These are phyloP conservation scores for Meloidogyne exigua DNA, from an alignment of 1,140 invertebrate species.

Conservation along the genomic window DNA sequence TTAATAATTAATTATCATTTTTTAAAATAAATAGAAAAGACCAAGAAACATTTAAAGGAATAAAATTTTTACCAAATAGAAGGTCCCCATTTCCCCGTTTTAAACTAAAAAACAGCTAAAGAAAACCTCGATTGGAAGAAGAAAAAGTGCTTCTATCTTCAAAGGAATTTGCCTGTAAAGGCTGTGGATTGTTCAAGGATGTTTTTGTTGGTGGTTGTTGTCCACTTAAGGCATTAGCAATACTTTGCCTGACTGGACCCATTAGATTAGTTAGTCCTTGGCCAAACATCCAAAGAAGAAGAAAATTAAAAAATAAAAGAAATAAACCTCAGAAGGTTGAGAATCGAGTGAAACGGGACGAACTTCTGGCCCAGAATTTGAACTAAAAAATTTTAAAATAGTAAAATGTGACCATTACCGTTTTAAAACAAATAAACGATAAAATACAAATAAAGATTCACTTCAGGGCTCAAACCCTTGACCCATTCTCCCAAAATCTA, in stretches of 20 bases:
- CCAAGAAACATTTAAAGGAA: too few species aligned
- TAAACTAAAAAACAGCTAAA: too few species aligned
- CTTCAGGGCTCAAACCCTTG: too few species aligned
- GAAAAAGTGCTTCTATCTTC: too few species aligned
- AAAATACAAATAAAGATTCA: too few species aligned
- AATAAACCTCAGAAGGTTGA: conserved; percentile 23
- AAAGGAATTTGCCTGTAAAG: background rate
- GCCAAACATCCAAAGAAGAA: conserved; percentile 39
- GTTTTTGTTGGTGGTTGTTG: conserved; percentile 7
- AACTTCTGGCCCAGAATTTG: conserved; percentile 30
- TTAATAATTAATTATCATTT: too few species aligned
- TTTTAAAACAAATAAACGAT: too few species aligned
- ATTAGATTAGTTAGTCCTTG: conserved; percentile 46
- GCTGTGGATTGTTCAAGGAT: background rate
- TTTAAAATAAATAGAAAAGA: too few species aligned
- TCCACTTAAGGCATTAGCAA: conserved; percentile 27
- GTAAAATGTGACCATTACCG: too few species aligned
- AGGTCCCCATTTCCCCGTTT: background rate
- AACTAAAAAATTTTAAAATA: background rate
- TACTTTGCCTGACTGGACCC: conserved; percentile 43
- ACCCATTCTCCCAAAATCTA: too few species aligned
- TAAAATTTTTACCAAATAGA: too few species aligned
- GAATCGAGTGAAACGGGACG: conserved; percentile 15
- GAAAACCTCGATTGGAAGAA: too few species aligned
- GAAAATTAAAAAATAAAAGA: background rate